Evolutionary conservation across 2,113 vertebrate species (phyloP).

Genomic region (Tamias sibiricus): DNA sequence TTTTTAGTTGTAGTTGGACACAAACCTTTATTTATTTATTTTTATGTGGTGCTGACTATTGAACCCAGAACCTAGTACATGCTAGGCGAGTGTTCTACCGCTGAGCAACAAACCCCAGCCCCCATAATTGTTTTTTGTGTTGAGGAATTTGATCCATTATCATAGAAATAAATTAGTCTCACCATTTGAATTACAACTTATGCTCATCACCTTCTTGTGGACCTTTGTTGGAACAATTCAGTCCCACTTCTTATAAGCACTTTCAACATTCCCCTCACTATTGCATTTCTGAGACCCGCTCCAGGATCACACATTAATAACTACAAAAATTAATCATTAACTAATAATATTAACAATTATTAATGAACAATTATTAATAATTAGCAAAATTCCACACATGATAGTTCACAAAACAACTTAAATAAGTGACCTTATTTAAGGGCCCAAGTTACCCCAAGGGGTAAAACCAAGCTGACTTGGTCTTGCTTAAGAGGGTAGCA

Average conservation of each 20-base stretch:
- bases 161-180: neutral
- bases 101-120: too few relatives aligned
- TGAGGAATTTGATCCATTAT: neutral
- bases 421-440: neutral
- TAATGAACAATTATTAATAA: too few relatives aligned
- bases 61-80: too few relatives aligned
- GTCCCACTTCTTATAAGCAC: neutral
- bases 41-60: too few relatives aligned
- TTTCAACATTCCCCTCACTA: neutral
- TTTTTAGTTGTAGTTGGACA: too few relatives aligned
- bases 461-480: neutral
- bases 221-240: neutral
- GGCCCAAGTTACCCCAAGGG: neutral
- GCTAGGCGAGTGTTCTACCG: too few relatives aligned
- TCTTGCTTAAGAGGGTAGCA: neutral
- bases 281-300: neutral
- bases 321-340: neutral
- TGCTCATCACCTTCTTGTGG: neutral
- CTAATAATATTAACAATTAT: too few relatives aligned
- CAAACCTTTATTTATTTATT: too few relatives aligned
- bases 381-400: neutral
- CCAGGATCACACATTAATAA: neutral
- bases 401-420: neutral
- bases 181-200: neutral
- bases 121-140: neutral